Base-by-base conservation (phyloP, 2,113 vertebrate species). In the Poeciliopsis turrubarensis region DNA sequence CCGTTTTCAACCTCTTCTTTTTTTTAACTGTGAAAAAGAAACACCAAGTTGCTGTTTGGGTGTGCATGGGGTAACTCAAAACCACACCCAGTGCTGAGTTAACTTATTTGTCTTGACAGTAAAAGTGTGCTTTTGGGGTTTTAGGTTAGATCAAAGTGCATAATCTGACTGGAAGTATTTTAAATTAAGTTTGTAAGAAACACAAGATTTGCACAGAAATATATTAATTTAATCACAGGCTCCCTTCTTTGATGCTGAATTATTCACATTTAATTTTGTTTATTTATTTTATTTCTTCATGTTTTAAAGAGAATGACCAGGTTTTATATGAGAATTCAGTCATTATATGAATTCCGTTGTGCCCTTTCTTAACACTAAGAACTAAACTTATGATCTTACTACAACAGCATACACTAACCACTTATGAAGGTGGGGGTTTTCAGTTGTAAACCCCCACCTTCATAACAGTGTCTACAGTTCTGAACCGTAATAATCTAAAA, bases 1-100 rank as follows among this genome's bases (percentile, higher is more conserved):
- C 82, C 70, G 70, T 65, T 86, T 34, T 62, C 19, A 65, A n/a
- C 79, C 29, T 73, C 51, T 29, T 60, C 54, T 60, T 30, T n/a
- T 61, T 11, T 37, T 37, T 12, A 61, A 4, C 74, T 32, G 34
- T 19, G 67, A 37, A 65, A 68, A 26, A 70, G 61, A 66, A 74
- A 70, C 15, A 19, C 13, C 68, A 72, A 79, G 65, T 57, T 5
- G 7, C 34, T 29, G 41, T 15, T 71, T 60, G 2, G 70, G 63
- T 29, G 31, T 62, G 37, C 39, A 54, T 12, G 39, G 14, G 60
- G 7, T 12, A 25, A 57, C 37, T 34, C 1, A n/a, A 73, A 64
- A 34, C 60, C 60, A 68, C 83, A 19, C 73, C 78, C 70, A 79
- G 22, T 32, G 9, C 39, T 51, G 66, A 57, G 29, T 22, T 34